Percentiles rank a stretch among this genome's conserved stretches.
Conservation (phyloP, 2,113 vertebrate genomes). For the Talpa occidentalis region DNA sequence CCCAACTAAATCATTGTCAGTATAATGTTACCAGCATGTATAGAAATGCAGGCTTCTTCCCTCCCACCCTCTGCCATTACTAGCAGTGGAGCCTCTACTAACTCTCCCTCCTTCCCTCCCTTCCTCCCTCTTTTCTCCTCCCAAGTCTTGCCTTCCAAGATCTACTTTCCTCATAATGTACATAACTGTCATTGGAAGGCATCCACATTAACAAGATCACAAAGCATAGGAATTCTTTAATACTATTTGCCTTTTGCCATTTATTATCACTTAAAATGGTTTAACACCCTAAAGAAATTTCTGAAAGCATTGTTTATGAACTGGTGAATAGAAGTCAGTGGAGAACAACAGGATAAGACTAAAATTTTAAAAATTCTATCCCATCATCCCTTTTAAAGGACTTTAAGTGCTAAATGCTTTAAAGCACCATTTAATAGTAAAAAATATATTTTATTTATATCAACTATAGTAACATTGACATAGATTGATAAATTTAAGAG, state of each 20-base stretch:
- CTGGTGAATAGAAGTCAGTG: not conserved
- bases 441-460: constrained; percentile 49
- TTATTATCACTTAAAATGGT: constrained; percentile 14
- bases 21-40: not conserved
- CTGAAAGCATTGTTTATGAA: not conserved
- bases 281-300: constrained; percentile 9
- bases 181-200: not conserved
- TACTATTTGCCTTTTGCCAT: not conserved
- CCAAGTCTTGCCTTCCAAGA: no score
- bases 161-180: not conserved
- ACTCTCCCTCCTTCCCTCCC: no score
- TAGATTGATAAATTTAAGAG: constrained; percentile 79
- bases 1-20: not conserved
- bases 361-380: not conserved
- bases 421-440: constrained; percentile 27
- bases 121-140: no score
- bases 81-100: not conserved
- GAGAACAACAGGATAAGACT: not conserved
- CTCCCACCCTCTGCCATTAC: not conserved
- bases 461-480: constrained; percentile 71
- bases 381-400: not conserved
- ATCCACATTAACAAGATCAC: not conserved
- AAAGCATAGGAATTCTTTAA: not conserved
- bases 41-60: not conserved
- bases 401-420: not conserved